Base-by-base conservation (phyloP, 2,113 vertebrate genomes). In the Myotis yumanensis region DNA sequence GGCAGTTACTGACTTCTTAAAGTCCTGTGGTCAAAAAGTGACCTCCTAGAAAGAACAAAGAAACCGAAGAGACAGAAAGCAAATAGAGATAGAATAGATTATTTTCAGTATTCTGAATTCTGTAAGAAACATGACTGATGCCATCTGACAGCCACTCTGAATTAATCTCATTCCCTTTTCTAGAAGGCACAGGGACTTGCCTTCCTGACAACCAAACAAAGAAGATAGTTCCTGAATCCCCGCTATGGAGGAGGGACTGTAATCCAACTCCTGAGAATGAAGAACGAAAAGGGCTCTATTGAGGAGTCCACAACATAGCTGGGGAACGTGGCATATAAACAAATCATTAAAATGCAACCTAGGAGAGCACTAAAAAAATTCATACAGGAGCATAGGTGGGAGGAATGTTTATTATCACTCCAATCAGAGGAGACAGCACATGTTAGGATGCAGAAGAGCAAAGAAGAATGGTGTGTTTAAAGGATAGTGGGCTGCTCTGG, bases 131-230 rank as follows among this genome's bases (percentile, higher is more conserved):
- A 54, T 25, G 22, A 71, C 64, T 20, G 20, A 64, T 62, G 73
- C 54, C 71, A 76, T 68, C 46, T 23, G 35, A 54, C 59, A 77
- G 76, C 17, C 7, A 88, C 59, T 64, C 37, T 79, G 88, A 85
- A 77, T 9, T 30, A 1, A 85, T 59, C 81, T 69, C 20, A 35
- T 62, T 77, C 35, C 5, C 64, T 91, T 76, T 73, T 68, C 35
- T 90, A 51, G 75, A 54, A 91, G n/a, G 46, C n/a, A 72, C 14
- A 2, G 17, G 69, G 77, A 75, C 25, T 51, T 59, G 30, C 57
- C 57, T 86, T 91, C 25, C 77, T 94, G 84, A 90, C 64, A 71
- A 75, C 46, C 15, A 72, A 83, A 66, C n/a, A 62, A 71, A 72
- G 76, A 59, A 89, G 83, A 11, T 0, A 77, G 40, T 51, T 80